A percentile compares a stretch with the other conserved stretches of the same genome.
Conservation (phyloP, 2,113 vertebrate genomes). For the Paralichthys olivaceus region DNA sequence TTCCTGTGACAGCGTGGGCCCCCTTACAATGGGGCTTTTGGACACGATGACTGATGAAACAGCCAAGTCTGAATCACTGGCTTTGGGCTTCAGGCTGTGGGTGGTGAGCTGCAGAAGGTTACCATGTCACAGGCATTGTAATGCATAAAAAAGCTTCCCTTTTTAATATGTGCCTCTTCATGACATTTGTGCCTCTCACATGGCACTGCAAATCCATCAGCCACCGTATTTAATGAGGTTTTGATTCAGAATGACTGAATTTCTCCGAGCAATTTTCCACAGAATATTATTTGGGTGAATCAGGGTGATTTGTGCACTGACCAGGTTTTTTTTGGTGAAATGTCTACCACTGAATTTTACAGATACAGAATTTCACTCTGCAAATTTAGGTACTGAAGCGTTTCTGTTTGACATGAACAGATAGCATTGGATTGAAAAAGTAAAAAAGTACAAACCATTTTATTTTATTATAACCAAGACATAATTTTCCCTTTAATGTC, state of each 20-base stretch:
- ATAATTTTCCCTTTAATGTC: background rate
- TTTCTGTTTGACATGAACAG: background rate
- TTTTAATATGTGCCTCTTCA: conserved; percentile 38
- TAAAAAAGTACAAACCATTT: conserved; percentile 7
- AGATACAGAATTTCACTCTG: background rate
- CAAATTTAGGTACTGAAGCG: background rate
- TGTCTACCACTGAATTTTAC: conserved; percentile 3
- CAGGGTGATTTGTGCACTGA: conserved; percentile 16
- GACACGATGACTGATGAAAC: conserved; percentile 75
- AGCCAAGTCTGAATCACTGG: conserved; percentile 73
- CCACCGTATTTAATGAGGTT: conserved; percentile 57
- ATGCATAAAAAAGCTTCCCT: conserved; percentile 39
- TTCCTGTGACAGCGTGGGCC: conserved; percentile 64
- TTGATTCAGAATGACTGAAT: conserved; percentile 42
- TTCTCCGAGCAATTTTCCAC: conserved; percentile 9
- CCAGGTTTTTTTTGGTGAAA: conserved; percentile 13
- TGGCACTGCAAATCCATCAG: conserved; percentile 51
- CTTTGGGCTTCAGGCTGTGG: conserved; percentile 59
- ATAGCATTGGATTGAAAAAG: background rate
- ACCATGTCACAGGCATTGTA: conserved; percentile 56
- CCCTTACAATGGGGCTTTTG: conserved; percentile 66
- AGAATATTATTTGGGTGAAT: conserved; percentile 14
- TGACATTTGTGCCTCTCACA: conserved; percentile 51
- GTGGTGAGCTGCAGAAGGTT: conserved; percentile 70
- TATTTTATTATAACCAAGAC: background rate